Base-by-base conservation (phyloP, 2,113 vertebrate species). In the Meleagris gallopavo region DNA sequence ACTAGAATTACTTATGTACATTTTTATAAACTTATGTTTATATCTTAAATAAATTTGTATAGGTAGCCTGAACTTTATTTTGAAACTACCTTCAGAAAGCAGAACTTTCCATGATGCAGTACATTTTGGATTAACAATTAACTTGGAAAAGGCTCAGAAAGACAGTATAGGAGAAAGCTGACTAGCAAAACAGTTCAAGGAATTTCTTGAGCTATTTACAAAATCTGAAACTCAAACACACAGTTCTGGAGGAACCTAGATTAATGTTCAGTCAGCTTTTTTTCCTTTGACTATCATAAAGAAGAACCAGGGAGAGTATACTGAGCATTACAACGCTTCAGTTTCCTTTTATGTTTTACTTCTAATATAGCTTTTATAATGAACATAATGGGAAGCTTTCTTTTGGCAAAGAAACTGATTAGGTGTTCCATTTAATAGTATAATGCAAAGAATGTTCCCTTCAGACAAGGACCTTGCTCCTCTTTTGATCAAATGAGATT, bases 351-450 rank as follows among this genome's bases (percentile, higher is more conserved):
- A n/a, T 89, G 50, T 58, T 93, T 94, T 88, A 61, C 32, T 78
- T 86, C 81, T 83, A 80, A 20, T 69, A 19, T 41, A 70, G n/a
- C 95, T 88, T 94, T 91, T 96, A 86, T 61, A 95, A 74, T 62
- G 73, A 80, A 8, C 72, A 79, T 83, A 95, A 95, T 77, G 38
- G 58, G 83, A 97, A 91, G 87, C 24, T 95, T 94, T 94, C 62
- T 96, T 83, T 93, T 96, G 95, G 86, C 79, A 96, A 90, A 90
- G 74, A 66, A 90, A 54, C 69, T 97, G 92, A 97, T 96, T 96
- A 97, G 95, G 90, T 94, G 93, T 95, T 95, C 89, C 86, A 94
- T 96, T 97, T 97, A 96, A 94, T 90, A 96, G 60, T 36, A 62
- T 41, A 89, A 96, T 82, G 74, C 67, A 95, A 97, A 94, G 72